Percentiles rank a stretch among this genome's conserved stretches.
Conservation (phyloP, 1,140 invertebrate species). For the Lasaia peninsularis region DNA sequence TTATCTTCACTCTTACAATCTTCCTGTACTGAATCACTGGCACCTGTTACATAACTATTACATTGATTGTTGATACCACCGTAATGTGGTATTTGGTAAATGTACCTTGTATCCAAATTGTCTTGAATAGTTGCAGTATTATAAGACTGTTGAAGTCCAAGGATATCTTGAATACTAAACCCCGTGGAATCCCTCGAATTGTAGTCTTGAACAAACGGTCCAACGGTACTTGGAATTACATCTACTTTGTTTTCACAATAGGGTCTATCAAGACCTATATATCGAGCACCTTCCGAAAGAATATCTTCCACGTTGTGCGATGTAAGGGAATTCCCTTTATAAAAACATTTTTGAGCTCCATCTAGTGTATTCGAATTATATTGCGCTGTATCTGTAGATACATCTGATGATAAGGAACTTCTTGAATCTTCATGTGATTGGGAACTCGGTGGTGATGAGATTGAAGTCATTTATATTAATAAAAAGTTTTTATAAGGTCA, state of each 20-base stretch:
- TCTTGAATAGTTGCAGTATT: constrained; percentile 24
- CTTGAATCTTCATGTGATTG: constrained; percentile 52
- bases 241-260: constrained; percentile 35
- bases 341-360: constrained; percentile 32
- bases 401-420: constrained; percentile 48
- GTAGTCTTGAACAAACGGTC: constrained; percentile 62
- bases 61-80: constrained; percentile 60
- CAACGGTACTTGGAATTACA: constrained; percentile 42
- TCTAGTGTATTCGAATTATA: constrained; percentile 32
- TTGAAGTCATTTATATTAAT: constrained; percentile 46
- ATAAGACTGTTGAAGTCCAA: constrained; percentile 65
- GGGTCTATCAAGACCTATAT: background rate
- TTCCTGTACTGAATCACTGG: constrained; percentile 46
- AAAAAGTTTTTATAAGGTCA: constrained; percentile 20
- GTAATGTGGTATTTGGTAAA: constrained; percentile 58
- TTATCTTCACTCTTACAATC: constrained; percentile 43
- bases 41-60: constrained; percentile 45
- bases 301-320: constrained; percentile 7
- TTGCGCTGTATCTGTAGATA: constrained; percentile 31
- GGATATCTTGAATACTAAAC: constrained; percentile 73
- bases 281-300: constrained; percentile 9
- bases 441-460: constrained; percentile 46
- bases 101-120: background rate
- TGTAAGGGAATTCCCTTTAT: constrained; percentile 4
- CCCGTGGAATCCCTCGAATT: constrained; percentile 70